Base-by-base conservation (phyloP, 2,113 vertebrate genomes). In the Urocynchramus pylzowi region DNA sequence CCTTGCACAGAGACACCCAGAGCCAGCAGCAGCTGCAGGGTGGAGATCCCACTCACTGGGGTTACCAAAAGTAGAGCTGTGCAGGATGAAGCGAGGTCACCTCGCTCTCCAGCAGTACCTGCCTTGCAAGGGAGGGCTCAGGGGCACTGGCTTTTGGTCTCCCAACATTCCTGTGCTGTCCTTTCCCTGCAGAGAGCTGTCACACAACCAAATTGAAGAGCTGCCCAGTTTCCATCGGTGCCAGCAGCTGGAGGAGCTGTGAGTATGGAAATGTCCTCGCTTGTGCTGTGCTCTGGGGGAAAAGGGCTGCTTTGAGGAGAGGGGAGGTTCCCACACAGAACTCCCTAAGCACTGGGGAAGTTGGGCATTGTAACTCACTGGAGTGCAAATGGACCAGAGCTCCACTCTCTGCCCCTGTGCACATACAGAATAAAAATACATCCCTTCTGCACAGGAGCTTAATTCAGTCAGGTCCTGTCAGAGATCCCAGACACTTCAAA, bases 231-330 rank as follows among this genome's bases (percentile, higher is more conserved):
- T 99, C 97, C 98, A 98, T 86, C 97, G 93, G 94, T 99, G 99
- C 85, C 98, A 98, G 91, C 98, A 94, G 42, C 96, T 99, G 95
- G 98, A 99, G 94, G 99, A 99, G 96, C 99, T 99, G 99, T 99
- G 97, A 99, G 99, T 98, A 89, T 23, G 47, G 89, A 70, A 33
- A 30, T n/a, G 27, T 23, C 64, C 22, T 56, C 6, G 2, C 49
- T 53, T n/a, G 8, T 10, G 1, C 50, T 16, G 0, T 47, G 44
- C 44, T 50, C 54, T 30, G 74, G 54, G 74, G 78, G 0, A 12
- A 23, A 69, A 16, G 73, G 57, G 53, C 9, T 27, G 5, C 6
- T 52, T 1, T 1, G 24, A 33, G 64, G 23, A n/a, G 9, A 49
- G 15, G 18, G 20, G 64, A 22, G 59, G 33, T 4, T 76, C 70